Evolutionary conservation across 2,113 vertebrate genomes (phyloP), one percentile per base, ranked within the genome.

Genomic region (Sylvia atricapilla): DNA sequence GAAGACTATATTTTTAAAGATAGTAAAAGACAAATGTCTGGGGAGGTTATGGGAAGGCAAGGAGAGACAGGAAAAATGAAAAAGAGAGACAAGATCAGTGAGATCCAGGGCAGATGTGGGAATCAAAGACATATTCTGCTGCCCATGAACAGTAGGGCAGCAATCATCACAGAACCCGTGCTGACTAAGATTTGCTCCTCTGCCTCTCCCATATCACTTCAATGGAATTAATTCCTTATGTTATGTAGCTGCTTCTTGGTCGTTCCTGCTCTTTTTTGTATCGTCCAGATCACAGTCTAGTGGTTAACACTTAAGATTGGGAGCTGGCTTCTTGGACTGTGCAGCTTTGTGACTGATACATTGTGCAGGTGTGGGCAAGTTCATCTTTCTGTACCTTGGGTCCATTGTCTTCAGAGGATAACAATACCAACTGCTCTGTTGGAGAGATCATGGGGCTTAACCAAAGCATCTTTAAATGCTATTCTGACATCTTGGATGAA

Each of bases 241-340:
- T 67, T 90, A 33, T 23, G 14, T 64, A 87, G 66, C 37, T 86
- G 62, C 33, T 53, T 88, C 23, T 73, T 73, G 39, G 63, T 93
- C 55, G 88, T 90, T 90, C 43, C 63, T 88, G 56, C 56, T 91
- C 60, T 47, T 76, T 56, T 52, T 90, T 72, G 62, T 91, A 66
- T 53, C 79, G 67, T 67, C 53, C 94, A 95, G 74, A 95, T 76
- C 76, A 88, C 23, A 76, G 83, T 22, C 85, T 80, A 35, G 90
- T 60, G 76, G 66, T 91, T 81, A 77, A 85, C 78, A 30, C 69
- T 63, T 55, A 62, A 72, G 50, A 75, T 25, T 77, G 59, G 55
- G 53, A 74, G 74, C 79, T 69, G 21, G 31, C 33, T 41, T 35
- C 63, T 33, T 70, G 64, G 58, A 49, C 39, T 70, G 72, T 62